These are phyloP conservation scores for Cephus runcator DNA, from an alignment of 2,888 invertebrate genomes.

Conservation along the genomic window DNA sequence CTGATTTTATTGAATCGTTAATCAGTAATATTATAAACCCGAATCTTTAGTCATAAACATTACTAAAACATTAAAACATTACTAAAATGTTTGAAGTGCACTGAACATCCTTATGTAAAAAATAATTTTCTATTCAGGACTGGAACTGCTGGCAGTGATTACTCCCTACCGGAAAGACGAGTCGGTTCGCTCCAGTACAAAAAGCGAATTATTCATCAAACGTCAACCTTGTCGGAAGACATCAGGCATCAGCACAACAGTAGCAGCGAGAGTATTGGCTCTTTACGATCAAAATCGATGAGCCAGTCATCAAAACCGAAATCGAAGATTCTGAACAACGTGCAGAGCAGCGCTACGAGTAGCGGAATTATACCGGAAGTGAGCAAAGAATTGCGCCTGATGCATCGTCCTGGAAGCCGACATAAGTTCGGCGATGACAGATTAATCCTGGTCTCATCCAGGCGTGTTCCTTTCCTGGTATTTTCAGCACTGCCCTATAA, in stretches of 20 bases:
- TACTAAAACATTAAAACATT: not conserved
- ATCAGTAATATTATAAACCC: not conserved
- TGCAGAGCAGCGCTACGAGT: constrained; percentile 60
- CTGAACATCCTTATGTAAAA: not conserved
- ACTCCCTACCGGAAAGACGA: constrained; percentile 66
- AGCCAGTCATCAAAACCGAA: constrained; percentile 69
- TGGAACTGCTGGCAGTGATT: constrained; percentile 69
- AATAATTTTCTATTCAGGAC: constrained; percentile 52
- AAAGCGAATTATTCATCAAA: constrained; percentile 63
- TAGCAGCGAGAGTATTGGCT: constrained; percentile 84
- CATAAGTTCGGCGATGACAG: constrained; percentile 83
- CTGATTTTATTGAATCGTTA: not conserved
- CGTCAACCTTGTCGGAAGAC: constrained; percentile 66
- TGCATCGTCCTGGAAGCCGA: constrained; percentile 70
- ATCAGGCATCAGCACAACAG: constrained; percentile 75
- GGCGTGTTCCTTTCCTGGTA: constrained; percentile 84
- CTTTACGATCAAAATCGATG: constrained; percentile 69
- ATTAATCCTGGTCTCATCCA: constrained; percentile 81
- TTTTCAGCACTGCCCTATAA: constrained; percentile 90
- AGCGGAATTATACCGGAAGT: constrained; percentile 60
- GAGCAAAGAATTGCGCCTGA: constrained; percentile 63
- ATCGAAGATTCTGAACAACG: constrained; percentile 70
- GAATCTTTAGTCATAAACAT: not conserved
- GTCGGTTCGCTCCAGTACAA: constrained; percentile 64
- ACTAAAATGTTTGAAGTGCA: not conserved